phyloP scores from a whole-genome alignment of 2,113 vertebrate species.

The Terrapene triunguis region DNA sequence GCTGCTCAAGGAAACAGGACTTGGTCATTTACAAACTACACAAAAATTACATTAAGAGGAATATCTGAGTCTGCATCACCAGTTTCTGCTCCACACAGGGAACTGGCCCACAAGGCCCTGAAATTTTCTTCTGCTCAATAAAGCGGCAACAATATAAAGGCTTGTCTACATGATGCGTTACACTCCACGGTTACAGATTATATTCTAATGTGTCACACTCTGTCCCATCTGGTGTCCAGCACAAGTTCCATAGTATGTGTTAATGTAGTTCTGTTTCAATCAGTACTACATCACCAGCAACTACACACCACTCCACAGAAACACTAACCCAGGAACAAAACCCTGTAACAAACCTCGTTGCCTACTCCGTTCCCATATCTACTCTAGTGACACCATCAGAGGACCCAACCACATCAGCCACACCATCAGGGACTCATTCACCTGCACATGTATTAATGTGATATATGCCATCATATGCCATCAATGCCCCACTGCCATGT shows the following conservation, averaged over 20 bases:
- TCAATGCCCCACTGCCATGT: no score
- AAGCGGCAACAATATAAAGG: not conserved
- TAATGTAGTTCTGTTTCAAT: not conserved
- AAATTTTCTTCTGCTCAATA: not conserved
- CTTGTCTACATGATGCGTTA: no score
- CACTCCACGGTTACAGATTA: no score
- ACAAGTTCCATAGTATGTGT: not conserved
- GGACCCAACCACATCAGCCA: no score
- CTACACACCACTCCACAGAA: no score
- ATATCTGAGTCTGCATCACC: not conserved
- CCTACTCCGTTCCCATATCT: no score
- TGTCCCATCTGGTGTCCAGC: not conserved
- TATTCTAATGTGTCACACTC: not conserved
- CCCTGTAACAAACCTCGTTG: no score
- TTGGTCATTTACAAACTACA: not conserved
- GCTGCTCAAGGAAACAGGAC: not conserved
- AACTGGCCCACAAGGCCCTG: not conserved
- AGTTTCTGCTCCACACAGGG: not conserved
- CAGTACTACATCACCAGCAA: not conserved
- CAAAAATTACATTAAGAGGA: not conserved
- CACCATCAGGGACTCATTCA: no score
- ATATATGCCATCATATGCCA: no score
- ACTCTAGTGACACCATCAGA: no score
- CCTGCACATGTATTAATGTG: no score
- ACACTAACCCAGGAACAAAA: no score